Conservation (phyloP, 2,888 invertebrate genomes). For the Phasia obesa region DNA sequence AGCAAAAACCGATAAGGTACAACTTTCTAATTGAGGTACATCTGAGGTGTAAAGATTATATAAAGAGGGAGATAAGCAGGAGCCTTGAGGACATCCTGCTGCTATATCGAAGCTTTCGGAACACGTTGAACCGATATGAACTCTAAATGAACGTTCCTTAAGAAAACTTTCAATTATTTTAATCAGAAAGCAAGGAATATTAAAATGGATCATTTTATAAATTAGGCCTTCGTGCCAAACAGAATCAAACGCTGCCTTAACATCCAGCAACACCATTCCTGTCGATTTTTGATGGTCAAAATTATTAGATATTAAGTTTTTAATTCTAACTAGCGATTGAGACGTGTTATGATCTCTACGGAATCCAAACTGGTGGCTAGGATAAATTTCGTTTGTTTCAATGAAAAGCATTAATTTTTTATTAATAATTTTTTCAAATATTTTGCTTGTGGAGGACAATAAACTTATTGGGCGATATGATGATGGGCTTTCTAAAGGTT, state of each 20-base stretch:
- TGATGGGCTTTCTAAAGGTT: neutral
- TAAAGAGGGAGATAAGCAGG: neutral
- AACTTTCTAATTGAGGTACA: neutral
- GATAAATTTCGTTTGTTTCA: too few relatives aligned
- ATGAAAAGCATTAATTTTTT: too few relatives aligned
- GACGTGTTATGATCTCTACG: neutral
- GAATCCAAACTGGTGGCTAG: neutral
- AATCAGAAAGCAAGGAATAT: neutral
- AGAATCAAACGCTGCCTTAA: neutral
- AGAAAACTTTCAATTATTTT: neutral
- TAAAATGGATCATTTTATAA: neutral
- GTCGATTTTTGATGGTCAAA: neutral
- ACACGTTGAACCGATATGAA: neutral
- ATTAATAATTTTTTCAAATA: neutral
- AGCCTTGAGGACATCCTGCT: neutral
- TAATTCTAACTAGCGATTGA: neutral
- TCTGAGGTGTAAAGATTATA: neutral
- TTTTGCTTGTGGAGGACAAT: neutral
- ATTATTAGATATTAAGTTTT: neutral
- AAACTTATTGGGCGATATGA: slow-evolving; percentile 2
- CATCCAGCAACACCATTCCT: neutral
- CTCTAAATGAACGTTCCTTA: neutral
- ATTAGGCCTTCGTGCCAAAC: neutral
- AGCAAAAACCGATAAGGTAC: too few relatives aligned
- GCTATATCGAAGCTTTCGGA: neutral